Percentiles rank a stretch among this genome's conserved stretches.
Evolutionary conservation across 2,113 vertebrate genomes (phyloP).

Genomic region (Corythoichthys haematopterus): DNA sequence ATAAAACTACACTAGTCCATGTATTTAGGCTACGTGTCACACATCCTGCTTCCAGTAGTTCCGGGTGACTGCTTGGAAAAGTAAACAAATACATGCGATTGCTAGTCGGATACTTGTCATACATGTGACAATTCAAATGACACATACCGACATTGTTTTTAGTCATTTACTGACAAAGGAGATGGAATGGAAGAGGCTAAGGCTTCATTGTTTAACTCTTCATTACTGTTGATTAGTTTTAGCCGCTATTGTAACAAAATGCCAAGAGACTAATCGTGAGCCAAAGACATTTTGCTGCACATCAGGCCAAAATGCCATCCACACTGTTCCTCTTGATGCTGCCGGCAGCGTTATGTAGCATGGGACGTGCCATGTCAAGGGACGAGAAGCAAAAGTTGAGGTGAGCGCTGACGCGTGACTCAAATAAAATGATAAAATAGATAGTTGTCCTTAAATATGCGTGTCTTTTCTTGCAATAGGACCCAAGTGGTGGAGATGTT

Average conservation of each 20-base stretch:
- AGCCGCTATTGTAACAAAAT: background rate
- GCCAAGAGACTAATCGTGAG: conserved; percentile 17
- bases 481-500: conserved; percentile 99
- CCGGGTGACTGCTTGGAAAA: conserved; percentile 34
- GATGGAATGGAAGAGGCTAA: conserved; percentile 2
- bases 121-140: background rate
- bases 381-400: conserved; percentile 71
- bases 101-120: too few species aligned
- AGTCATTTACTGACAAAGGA: background rate
- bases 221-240: background rate
- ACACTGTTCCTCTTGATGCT: conserved; percentile 51
- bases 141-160: background rate
- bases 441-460: background rate
- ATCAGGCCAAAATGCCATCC: conserved; percentile 42
- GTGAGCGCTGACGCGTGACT: conserved; percentile 40
- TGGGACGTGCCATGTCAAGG: conserved; percentile 61
- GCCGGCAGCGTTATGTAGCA: conserved; percentile 41
- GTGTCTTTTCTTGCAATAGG: conserved; percentile 59
- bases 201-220: background rate
- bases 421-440: background rate
- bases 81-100: conserved; percentile 37
- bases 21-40: conserved; percentile 43
- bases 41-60: conserved; percentile 15
- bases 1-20: background rate
- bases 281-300: conserved; percentile 27